Conservation (phyloP, 2,113 vertebrate species). For the Thermophis baileyi region DNA sequence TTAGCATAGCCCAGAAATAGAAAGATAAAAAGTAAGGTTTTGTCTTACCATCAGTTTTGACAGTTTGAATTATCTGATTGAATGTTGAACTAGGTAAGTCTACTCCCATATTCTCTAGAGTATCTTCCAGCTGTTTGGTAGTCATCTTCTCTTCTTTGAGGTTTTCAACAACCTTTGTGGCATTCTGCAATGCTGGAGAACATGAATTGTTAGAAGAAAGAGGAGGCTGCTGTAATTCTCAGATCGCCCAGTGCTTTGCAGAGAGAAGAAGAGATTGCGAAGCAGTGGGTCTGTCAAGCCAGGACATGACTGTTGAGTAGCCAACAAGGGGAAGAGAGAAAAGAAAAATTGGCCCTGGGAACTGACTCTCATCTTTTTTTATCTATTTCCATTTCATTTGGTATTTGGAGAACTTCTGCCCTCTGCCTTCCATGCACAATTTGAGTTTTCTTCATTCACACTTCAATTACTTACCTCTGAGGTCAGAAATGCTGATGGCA, state of each 20-base stretch:
- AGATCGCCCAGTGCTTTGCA: not conserved
- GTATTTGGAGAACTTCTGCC: not conserved
- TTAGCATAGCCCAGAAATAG: not conserved
- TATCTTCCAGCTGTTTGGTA: not conserved
- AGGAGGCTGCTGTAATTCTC: not conserved
- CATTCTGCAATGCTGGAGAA: constrained; percentile 13
- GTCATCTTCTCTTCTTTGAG: constrained; percentile 5
- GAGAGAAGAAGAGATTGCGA: not conserved
- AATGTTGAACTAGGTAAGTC: not conserved
- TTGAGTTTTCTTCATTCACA: not conserved
- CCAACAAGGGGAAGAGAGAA: not conserved
- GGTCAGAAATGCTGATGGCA: not conserved
- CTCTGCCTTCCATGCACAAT: not conserved
- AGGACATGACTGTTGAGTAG: not conserved
- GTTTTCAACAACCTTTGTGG: not conserved
- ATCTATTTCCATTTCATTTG: not conserved
- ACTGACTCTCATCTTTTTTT: not conserved
- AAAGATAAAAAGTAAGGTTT: not conserved
- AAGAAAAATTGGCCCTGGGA: not conserved
- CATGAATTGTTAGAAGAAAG: not conserved
- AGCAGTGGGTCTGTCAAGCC: not conserved
- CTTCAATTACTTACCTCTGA: not conserved
- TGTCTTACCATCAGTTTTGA: not conserved
- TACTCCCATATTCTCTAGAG: not conserved
- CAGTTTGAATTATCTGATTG: not conserved